Conservation (phyloP, 2,113 vertebrate species). For the Malurus cyaneus region DNA sequence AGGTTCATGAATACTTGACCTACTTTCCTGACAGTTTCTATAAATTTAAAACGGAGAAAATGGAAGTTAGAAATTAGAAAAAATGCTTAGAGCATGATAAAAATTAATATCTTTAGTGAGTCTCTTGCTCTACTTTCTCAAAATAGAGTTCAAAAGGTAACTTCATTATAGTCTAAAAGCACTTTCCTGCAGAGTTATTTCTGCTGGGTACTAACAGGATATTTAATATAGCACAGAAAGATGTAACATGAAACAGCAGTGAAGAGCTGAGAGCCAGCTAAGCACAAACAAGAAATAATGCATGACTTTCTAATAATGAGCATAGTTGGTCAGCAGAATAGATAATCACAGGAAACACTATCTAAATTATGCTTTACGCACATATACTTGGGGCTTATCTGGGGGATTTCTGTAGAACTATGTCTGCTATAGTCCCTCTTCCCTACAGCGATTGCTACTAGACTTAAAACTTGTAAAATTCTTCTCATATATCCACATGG, state of each 20-base stretch:
- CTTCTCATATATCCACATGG: background rate
- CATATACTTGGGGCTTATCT: background rate
- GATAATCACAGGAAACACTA: background rate
- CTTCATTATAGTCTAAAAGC: background rate
- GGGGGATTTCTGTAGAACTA: background rate
- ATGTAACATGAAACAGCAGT: background rate
- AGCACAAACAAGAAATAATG: background rate
- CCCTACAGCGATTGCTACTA: background rate
- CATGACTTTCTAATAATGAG: background rate
- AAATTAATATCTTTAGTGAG: background rate
- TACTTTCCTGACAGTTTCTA: background rate
- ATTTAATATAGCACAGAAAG: background rate
- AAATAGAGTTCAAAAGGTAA: background rate
- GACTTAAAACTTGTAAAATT: background rate
- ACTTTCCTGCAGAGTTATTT: background rate
- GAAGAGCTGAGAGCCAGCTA: background rate
- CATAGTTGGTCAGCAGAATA: background rate
- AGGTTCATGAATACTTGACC: background rate
- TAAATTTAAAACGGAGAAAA: background rate
- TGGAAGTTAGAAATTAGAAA: background rate
- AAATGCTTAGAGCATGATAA: background rate
- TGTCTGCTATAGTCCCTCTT: background rate
- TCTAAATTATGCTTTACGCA: background rate
- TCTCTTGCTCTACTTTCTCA: background rate
- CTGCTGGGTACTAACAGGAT: background rate